Evolutionary conservation across 1,140 invertebrate species (phyloP).

Genomic region (Linepithema humile): DNA sequence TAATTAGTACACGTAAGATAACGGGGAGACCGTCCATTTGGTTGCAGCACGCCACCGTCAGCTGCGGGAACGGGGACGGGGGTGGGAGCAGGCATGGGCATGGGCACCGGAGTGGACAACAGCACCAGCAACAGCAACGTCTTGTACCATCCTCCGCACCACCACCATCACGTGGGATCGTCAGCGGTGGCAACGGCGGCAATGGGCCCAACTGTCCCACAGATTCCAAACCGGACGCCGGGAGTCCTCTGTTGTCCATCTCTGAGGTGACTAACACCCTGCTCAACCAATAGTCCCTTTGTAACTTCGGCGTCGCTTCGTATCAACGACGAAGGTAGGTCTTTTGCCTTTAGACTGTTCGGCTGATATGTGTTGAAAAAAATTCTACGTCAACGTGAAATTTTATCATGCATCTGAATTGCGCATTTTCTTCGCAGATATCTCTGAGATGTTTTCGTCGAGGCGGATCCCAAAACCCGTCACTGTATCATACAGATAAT

Average conservation of each 20-base stretch:
- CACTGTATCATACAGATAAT: conserved; percentile 79
- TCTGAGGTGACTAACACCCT: conserved; percentile 93
- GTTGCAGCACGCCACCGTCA: conserved; percentile 83
- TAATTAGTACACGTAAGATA: conserved; percentile 61
- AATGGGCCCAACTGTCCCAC: conserved; percentile 82
- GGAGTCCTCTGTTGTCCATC: conserved; percentile 92
- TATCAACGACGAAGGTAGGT: conserved; percentile 69
- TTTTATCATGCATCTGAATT: too few relatives aligned
- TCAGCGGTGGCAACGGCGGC: conserved; percentile 75
- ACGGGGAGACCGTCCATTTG: conserved; percentile 75
- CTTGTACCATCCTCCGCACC: conserved; percentile 78
- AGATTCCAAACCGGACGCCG: conserved; percentile 88
- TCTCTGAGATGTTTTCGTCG: conserved; percentile 54
- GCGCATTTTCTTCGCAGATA: conserved; percentile 44
- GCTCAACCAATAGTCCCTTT: conserved; percentile 87
- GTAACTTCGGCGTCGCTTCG: conserved; percentile 65
- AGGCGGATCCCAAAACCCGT: conserved; percentile 57
- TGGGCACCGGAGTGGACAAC: conserved; percentile 74
- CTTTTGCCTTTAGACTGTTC: background rate
- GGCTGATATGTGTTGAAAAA: too few relatives aligned
- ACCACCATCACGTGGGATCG: conserved; percentile 76
- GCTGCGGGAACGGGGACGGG: conserved; percentile 79
- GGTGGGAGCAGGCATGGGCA: conserved; percentile 75
- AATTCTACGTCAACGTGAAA: background rate
- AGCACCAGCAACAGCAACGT: conserved; percentile 79